phyloP scores from a whole-genome alignment of 2,888 invertebrate genomes.

The Bombyx huttoni region DNA sequence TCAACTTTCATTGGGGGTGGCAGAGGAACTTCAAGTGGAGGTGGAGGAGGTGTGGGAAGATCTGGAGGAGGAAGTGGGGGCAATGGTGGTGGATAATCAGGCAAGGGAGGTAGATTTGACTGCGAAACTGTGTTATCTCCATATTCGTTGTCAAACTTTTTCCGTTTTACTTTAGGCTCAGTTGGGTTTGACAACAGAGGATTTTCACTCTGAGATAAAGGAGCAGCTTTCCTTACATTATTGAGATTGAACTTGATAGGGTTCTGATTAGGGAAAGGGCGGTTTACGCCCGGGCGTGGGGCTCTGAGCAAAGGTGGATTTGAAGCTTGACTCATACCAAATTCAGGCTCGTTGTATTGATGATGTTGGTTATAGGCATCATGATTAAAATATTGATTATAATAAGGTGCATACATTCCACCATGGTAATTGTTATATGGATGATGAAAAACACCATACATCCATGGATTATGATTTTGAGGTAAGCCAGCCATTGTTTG shows the following conservation, averaged over 20 bases:
- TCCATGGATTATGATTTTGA: constrained; percentile 55
- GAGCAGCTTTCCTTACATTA: constrained; percentile 46
- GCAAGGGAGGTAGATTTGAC: constrained; percentile 60
- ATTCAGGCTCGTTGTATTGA: constrained; percentile 38
- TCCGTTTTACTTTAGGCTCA: constrained; percentile 82
- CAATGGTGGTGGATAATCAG: constrained; percentile 67
- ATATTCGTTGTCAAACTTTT: constrained; percentile 76
- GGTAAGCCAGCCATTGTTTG: constrained; percentile 60
- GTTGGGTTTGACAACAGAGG: constrained; percentile 54
- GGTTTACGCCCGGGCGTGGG: constrained; percentile 53
- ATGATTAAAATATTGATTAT: constrained; percentile 62
- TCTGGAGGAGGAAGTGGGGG: constrained; percentile 68
- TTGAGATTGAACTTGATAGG: constrained; percentile 65
- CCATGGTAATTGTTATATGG: constrained; percentile 53
- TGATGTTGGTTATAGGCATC: constrained; percentile 38
- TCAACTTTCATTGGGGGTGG: constrained; percentile 60
- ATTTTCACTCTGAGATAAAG: constrained; percentile 50
- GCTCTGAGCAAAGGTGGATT: constrained; percentile 56
- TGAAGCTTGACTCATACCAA: constrained; percentile 36
- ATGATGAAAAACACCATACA: constrained; percentile 51
- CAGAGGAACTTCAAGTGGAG: constrained; percentile 43
- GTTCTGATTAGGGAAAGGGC: constrained; percentile 54
- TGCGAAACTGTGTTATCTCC: constrained; percentile 37
- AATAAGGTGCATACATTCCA: constrained; percentile 60
- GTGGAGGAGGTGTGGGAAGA: constrained; percentile 37